Evolutionary conservation across 2,797 vertebrate species (phyloP).

Genomic region (Sebastes minor): DNA sequence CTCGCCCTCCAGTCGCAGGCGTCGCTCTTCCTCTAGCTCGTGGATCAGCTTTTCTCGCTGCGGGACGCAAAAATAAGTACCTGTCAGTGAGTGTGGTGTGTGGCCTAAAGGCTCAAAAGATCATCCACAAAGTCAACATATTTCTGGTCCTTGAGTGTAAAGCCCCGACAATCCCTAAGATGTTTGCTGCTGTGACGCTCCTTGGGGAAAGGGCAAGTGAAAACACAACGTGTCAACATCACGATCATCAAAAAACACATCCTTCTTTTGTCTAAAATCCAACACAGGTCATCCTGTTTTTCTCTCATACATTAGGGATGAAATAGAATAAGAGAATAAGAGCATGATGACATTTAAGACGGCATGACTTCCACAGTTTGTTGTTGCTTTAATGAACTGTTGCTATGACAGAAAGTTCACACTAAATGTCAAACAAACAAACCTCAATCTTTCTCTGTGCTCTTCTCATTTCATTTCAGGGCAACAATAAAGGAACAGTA

Average conservation of each 20-base stretch:
- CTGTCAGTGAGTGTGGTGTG: neutral
- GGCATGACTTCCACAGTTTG: slow-evolving; percentile 32
- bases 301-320: neutral
- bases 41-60: slow-evolving; percentile 95
- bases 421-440: slow-evolving; percentile 43
- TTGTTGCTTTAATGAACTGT: slow-evolving; percentile 46
- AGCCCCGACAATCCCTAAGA: neutral
- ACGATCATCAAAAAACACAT: neutral
- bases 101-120: slow-evolving; percentile 25
- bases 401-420: slow-evolving; percentile 48
- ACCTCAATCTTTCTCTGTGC: neutral
- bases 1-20: slow-evolving; percentile 90
- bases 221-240: neutral
- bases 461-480: neutral
- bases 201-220: neutral
- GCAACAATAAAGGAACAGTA: no score
- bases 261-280: neutral
- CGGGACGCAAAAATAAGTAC: slow-evolving; percentile 17
- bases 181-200: neutral
- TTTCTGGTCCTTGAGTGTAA: neutral
- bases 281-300: neutral
- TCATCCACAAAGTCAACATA: slow-evolving; percentile 5
- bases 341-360: slow-evolving; percentile 46
- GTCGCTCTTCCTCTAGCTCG: slow-evolving; percentile 93
- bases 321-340: slow-evolving; percentile 2